Percentiles rank a stretch among this genome's conserved stretches.
These are phyloP conservation scores for Poeciliopsis retropinna DNA, from an alignment of 2,113 vertebrate species.

Conservation along the genomic window DNA sequence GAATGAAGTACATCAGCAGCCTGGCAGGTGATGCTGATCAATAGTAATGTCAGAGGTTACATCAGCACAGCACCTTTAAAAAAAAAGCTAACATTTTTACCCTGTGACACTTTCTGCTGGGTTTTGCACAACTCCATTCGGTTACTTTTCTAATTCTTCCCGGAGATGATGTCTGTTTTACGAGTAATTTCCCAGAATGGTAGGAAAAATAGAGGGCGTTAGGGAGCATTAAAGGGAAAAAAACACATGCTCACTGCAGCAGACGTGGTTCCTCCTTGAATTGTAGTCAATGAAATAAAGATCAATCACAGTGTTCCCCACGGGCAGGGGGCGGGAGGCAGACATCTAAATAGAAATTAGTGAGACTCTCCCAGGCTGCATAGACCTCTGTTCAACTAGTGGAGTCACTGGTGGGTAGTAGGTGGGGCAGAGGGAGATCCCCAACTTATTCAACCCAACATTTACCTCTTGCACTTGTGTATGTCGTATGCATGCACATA, in stretches of 20 bases:
- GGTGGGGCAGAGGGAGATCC: conserved; percentile 10
- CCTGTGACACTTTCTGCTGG: not conserved
- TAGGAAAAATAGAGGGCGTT: not conserved
- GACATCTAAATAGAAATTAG: conserved; percentile 79
- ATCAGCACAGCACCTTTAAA: conserved; percentile 3
- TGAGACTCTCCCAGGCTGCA: conserved; percentile 52
- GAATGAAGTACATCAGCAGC: conserved; percentile 33
- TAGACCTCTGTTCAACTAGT: conserved; percentile 34
- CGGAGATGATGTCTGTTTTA: conserved; percentile 6
- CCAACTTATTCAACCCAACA: conserved; percentile 48
- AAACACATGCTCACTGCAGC: conserved; percentile 41
- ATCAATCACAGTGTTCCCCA: conserved; percentile 72
- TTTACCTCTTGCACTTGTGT: conserved; percentile 21
- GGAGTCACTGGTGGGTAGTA: not conserved
- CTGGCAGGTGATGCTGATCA: conserved; percentile 22
- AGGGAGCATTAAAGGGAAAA: conserved; percentile 27
- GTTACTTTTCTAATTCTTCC: conserved; percentile 7
- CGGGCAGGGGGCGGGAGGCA: conserved; percentile 32
- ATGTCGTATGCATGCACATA: too few relatives aligned
- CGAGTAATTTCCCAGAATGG: not conserved
- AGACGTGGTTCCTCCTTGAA: conserved; percentile 44
- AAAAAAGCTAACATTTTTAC: not conserved
- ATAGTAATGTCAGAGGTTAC: conserved; percentile 29
- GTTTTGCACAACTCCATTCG: not conserved
- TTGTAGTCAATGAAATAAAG: conserved; percentile 74